A percentile compares a stretch with the other conserved stretches of the same genome.
Evolutionary conservation across 1,140 invertebrate genomes (phyloP).

Genomic region (Lepidotrigona ventralis): DNA sequence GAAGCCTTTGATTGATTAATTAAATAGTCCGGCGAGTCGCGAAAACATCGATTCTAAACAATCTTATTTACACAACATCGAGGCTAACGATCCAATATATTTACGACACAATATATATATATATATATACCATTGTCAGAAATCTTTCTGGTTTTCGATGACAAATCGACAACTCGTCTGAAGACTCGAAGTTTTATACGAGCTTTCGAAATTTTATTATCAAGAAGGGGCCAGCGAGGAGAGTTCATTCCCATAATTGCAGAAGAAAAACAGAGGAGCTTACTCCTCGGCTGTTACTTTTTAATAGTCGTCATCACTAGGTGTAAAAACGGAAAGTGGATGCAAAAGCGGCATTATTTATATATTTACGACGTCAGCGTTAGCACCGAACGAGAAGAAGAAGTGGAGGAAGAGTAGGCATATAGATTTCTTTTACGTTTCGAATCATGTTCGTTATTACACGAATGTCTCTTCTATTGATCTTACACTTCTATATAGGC

Average conservation of each 20-base stretch:
- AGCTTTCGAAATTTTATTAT: background rate
- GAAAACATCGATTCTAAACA: background rate
- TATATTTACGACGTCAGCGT: background rate
- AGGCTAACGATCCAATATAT: background rate
- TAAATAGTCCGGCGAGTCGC: background rate
- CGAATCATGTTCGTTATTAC: slow-evolving; percentile 25
- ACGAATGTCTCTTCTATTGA: slow-evolving; percentile 1
- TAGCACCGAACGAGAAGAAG: background rate
- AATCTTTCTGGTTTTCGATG: background rate
- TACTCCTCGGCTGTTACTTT: too few species aligned
- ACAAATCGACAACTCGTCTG: background rate
- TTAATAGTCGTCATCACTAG: background rate
- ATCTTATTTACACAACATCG: background rate
- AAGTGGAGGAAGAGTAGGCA: background rate
- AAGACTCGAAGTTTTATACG: background rate
- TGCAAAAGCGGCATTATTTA: background rate
- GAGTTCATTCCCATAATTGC: background rate
- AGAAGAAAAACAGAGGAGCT: background rate
- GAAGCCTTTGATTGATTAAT: background rate
- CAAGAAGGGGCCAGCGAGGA: background rate
- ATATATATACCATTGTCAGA: background rate
- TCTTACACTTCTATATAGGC: slow-evolving; percentile 23
- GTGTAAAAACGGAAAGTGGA: background rate
- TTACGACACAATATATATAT: background rate
- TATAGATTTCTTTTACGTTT: background rate